Evolutionary conservation across 2,888 invertebrate species (phyloP), one percentile per base, ranked within the genome.

Genomic region (Aphidoletes aphidimyza): DNA sequence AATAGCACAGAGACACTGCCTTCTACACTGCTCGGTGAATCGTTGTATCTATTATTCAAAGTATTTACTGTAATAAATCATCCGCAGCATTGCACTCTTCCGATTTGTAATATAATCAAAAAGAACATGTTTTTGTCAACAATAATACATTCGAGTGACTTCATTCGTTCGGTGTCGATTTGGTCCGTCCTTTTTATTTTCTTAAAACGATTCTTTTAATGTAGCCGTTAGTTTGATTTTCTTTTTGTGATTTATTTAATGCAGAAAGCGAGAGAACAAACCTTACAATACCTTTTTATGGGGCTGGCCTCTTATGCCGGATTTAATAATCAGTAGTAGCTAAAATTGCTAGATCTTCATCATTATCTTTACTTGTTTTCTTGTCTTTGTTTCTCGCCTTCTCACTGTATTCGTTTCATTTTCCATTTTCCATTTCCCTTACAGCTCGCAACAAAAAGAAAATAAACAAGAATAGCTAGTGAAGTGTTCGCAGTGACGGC

Each of bases 151-250:
- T n/a, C n/a, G n/a, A n/a, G 3, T 47, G 47, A 47, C 47, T 47
- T 47, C 47, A 17, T n/a, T n/a, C n/a, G 47, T 17, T 47, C 8
- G 47, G 19, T 47, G 47, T n/a, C 54, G 54, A 54, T 54, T 47
- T 54, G 54, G 9, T 69, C 30, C n/a, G 30, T 69, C 34, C n/a
- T n/a, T n/a, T n/a, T 69, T 30, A 69, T 69, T 69, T 69, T 69
- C 69, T 69, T 69, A 30, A 69, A 69, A 69, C 69, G 69, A 69
- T 69, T 69, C 69, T 30, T 69, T 69, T 69, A 69, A 69, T 69
- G 30, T 69, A 1, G 34, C 8, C n/a, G 14, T 69, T 69, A 69
- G 69, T 30, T 30, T 69, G 69, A 69, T 69, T 69, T 69, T 30
- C 69, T 69, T 69, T 69, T 69, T 69, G 69, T 69, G 69, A 69